Evolutionary conservation across 2,888 invertebrate genomes (phyloP).

Genomic region (Dynastes tityus): DNA sequence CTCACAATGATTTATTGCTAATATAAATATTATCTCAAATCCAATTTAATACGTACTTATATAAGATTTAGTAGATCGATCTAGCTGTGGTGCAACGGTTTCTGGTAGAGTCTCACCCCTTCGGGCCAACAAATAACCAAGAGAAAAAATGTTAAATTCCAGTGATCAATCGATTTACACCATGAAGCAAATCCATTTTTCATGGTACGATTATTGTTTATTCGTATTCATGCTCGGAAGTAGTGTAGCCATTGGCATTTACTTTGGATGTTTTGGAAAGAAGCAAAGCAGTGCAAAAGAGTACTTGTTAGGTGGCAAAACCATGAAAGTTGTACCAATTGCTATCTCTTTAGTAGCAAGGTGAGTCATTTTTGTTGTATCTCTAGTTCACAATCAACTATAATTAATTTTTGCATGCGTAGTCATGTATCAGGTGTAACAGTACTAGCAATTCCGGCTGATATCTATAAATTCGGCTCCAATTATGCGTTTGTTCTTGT

Average conservation of each 20-base stretch:
- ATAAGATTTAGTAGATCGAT: neutral
- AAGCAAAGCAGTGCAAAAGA: slow-evolving; percentile 76
- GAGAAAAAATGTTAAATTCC: slow-evolving; percentile 2
- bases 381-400: neutral
- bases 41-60: neutral
- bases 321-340: slow-evolving; percentile 80
- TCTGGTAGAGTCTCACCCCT: too few species aligned
- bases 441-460: slow-evolving; percentile 81
- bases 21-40: slow-evolving; percentile 8
- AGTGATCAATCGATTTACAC: neutral
- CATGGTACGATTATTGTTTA: slow-evolving; percentile 44
- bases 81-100: too few species aligned
- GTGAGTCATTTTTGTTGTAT: slow-evolving; percentile 13
- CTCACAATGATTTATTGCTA: slow-evolving; percentile 29
- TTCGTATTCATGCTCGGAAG: slow-evolving; percentile 39
- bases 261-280: slow-evolving; percentile 72
- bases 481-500: slow-evolving; percentile 72
- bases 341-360: slow-evolving; percentile 79
- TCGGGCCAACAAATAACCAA: neutral
- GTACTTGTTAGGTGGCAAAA: slow-evolving; percentile 80
- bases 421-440: slow-evolving; percentile 85
- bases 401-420: slow-evolving; percentile 6
- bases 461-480: slow-evolving; percentile 82
- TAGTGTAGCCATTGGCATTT: slow-evolving; percentile 60
- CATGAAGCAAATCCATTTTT: slow-evolving; percentile 20